Evolutionary conservation across 2,888 invertebrate genomes (phyloP).

Genomic region (Xestia sexstrigata): DNA sequence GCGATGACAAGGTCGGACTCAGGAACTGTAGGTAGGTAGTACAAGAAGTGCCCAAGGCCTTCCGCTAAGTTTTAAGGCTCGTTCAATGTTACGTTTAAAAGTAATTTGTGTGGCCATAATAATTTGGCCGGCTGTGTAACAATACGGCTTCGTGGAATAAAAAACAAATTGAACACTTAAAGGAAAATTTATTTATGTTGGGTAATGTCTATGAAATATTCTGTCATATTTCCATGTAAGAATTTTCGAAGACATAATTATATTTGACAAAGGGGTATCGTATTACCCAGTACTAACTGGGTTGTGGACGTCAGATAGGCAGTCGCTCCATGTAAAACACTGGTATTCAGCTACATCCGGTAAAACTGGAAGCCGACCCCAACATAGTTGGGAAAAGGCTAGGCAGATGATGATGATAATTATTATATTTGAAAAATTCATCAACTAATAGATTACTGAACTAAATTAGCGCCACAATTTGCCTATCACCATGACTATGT

Average conservation of each 20-base stretch:
- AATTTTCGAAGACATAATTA: not conserved
- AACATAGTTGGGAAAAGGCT: too few relatives aligned
- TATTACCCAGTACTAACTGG: too few relatives aligned
- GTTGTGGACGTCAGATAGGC: too few relatives aligned
- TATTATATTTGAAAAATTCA: not conserved
- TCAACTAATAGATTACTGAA: not conserved
- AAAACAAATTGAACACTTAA: not conserved
- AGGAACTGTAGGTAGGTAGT: constrained; percentile 61
- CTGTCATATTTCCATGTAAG: not conserved
- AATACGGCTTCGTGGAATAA: not conserved
- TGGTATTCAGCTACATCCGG: too few relatives aligned
- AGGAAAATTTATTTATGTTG: not conserved
- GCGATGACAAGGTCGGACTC: constrained; percentile 80
- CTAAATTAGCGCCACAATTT: not conserved
- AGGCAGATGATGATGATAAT: too few relatives aligned
- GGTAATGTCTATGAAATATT: not conserved
- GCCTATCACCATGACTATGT: not conserved
- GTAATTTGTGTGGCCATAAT: constrained; percentile 34
- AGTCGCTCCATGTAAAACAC: too few relatives aligned
- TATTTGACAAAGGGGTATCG: too few relatives aligned
- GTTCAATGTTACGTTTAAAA: constrained; percentile 42
- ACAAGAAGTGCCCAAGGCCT: constrained; percentile 59
- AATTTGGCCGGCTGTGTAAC: constrained; percentile 39
- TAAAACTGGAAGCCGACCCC: too few relatives aligned
- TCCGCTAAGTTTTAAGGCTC: constrained; percentile 57